Percentiles rank a stretch among this genome's conserved stretches.
Conservation (phyloP, 1,140 invertebrate genomes). For the Diorhabda carinulata region DNA sequence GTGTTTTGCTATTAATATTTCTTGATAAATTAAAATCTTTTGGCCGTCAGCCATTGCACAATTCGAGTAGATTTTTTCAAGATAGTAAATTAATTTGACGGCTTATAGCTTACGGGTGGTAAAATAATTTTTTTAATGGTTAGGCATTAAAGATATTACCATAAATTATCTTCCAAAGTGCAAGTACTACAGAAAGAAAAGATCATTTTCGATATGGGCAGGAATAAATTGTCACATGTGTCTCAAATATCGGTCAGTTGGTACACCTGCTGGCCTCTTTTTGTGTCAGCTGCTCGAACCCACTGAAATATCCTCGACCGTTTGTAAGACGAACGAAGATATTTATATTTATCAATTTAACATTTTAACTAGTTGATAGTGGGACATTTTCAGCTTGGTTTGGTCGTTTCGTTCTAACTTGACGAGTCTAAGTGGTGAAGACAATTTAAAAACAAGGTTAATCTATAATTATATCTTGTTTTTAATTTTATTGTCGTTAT, state of each 20-base stretch:
- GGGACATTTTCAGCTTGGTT: background rate
- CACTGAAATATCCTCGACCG: slow-evolving; percentile 10
- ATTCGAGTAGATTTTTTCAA: background rate
- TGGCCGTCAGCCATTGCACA: too few relatives aligned
- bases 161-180: background rate
- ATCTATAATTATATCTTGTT: slow-evolving; percentile 3
- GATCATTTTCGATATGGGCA: slow-evolving; percentile 7
- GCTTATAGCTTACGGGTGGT: background rate
- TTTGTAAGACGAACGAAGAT: slow-evolving; percentile 3
- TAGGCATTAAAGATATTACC: background rate
- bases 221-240: slow-evolving; percentile 15
- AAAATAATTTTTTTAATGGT: slow-evolving; percentile 1
- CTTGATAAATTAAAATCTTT: too few relatives aligned
- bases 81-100: background rate
- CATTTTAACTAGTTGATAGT: background rate
- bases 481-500: background rate
- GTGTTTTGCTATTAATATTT: too few relatives aligned
- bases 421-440: background rate
- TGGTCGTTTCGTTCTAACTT: background rate
- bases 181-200: slow-evolving; percentile 1
- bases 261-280: slow-evolving; percentile 6
- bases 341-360: slow-evolving; percentile 3
- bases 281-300: slow-evolving; percentile 11
- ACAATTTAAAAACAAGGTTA: background rate
- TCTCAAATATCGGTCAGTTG: slow-evolving; percentile 11